These are phyloP conservation scores for Psylliodes chrysocephalus DNA, from an alignment of 2,888 invertebrate species.

Conservation along the genomic window DNA sequence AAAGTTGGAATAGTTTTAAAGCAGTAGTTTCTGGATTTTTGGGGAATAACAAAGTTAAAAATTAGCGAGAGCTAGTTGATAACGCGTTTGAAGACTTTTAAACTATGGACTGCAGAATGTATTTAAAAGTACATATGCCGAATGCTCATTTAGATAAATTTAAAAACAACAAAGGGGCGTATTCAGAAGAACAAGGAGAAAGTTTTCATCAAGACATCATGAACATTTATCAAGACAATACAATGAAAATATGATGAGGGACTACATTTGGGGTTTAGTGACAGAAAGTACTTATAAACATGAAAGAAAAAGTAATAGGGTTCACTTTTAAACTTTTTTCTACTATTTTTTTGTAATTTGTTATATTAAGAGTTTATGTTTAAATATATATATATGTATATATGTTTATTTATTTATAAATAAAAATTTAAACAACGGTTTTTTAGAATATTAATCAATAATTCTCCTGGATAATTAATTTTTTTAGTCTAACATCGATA, in stretches of 20 bases:
- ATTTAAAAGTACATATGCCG: conserved; percentile 51
- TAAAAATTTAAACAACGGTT: too few relatives aligned
- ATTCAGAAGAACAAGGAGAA: conserved; percentile 53
- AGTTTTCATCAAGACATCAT: conserved; percentile 52
- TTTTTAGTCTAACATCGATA: too few relatives aligned
- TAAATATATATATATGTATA: too few relatives aligned
- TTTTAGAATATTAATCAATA: too few relatives aligned
- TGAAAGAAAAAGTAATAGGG: too few relatives aligned
- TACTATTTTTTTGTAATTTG: too few relatives aligned
- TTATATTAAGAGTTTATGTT: too few relatives aligned
- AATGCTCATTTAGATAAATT: conserved; percentile 51
- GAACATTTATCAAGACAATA: conserved; percentile 42
- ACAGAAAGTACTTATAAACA: neutral
- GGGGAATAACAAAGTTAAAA: conserved; percentile 49
- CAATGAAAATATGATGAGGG: conserved; percentile 44
- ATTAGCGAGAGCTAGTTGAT: conserved; percentile 47
- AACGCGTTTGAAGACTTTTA: conserved; percentile 45
- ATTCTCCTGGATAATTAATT: too few relatives aligned
- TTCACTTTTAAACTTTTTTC: too few relatives aligned
- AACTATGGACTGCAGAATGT: conserved; percentile 46
- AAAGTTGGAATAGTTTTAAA: conserved; percentile 24
- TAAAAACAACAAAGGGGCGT: conserved; percentile 49
- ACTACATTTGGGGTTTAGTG: conserved; percentile 1
- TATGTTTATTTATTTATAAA: too few relatives aligned
- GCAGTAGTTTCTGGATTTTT: conserved; percentile 26